A percentile compares a stretch with the other conserved stretches of the same genome.
Conservation (phyloP, 1,140 invertebrate genomes). For the Sitophilus oryzae region DNA sequence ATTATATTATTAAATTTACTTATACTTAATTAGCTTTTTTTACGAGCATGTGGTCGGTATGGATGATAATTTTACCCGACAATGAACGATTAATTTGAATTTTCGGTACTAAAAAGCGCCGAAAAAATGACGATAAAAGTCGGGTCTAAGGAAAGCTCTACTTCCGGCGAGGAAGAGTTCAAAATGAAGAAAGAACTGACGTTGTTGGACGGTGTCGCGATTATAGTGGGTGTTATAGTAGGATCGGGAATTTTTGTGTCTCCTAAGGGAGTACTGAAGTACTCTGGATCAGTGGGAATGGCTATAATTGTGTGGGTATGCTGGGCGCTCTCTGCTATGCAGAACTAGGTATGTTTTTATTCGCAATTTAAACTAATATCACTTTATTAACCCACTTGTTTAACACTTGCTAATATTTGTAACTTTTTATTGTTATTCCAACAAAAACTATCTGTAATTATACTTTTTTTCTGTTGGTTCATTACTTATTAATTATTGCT, state of each 20-base stretch:
- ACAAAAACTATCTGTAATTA: too few relatives aligned
- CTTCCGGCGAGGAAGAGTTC: constrained; percentile 44
- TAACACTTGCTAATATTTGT: too few relatives aligned
- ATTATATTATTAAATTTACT: too few relatives aligned
- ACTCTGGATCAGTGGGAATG: constrained; percentile 82
- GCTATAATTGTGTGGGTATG: constrained; percentile 90
- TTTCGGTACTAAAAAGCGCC: constrained; percentile 10
- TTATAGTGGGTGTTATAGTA: constrained; percentile 89
- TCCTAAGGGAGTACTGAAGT: constrained; percentile 83
- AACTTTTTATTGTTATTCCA: too few relatives aligned
- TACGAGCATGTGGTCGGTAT: too few relatives aligned
- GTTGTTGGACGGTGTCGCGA: constrained; percentile 82
- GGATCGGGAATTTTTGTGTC: constrained; percentile 94
- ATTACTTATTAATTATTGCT: too few relatives aligned
- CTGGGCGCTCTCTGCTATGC: constrained; percentile 95
- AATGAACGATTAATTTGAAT: constrained; percentile 2
- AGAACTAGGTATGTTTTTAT: constrained; percentile 75
- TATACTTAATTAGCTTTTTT: too few relatives aligned
- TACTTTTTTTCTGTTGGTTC: too few relatives aligned
- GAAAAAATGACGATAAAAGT: constrained; percentile 6
- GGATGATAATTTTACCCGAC: too few relatives aligned
- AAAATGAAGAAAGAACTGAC: constrained; percentile 84
- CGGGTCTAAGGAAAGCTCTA: constrained; percentile 8
- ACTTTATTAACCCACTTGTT: too few relatives aligned
- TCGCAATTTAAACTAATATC: too few relatives aligned